These are phyloP conservation scores for Hypomesus transpacificus DNA, from an alignment of 2,113 vertebrate genomes.

Conservation along the genomic window DNA sequence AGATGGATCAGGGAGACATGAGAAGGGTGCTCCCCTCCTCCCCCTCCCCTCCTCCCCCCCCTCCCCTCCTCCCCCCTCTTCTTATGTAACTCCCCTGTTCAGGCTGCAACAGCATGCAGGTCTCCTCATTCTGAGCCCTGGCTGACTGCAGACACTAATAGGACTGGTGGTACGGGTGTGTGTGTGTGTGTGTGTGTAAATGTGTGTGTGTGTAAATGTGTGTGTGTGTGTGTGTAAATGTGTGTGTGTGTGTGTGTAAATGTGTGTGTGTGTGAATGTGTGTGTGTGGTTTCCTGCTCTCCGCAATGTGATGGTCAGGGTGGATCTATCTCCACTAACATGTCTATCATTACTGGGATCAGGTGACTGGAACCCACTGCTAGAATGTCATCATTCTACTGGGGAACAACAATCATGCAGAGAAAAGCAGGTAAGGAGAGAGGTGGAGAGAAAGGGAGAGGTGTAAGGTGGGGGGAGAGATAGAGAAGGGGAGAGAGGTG, in stretches of 20 bases:
- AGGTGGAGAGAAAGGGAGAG: neutral
- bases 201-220: too few relatives aligned
- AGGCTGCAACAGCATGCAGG: constrained; percentile 20
- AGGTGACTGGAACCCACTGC: too few relatives aligned
- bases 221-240: neutral
- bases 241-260: too few relatives aligned
- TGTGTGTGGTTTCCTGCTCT: neutral
- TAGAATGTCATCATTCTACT: too few relatives aligned
- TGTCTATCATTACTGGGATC: too few relatives aligned
- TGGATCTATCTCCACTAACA: too few relatives aligned
- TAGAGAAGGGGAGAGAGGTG: too few relatives aligned
- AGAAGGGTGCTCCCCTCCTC: constrained; percentile 43
- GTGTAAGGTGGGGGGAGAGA: neutral
- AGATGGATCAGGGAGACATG: constrained; percentile 53
- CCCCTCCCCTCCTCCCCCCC: constrained; percentile 14
- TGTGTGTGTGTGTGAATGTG: constrained; percentile 1
- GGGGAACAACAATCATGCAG: too few relatives aligned
- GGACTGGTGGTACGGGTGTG: constrained; percentile 6
- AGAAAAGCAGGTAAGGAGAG: neutral
- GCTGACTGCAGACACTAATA: constrained; percentile 17
- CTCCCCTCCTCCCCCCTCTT: constrained; percentile 25
- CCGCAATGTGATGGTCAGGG: too few relatives aligned
- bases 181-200: neutral
- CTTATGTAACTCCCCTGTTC: constrained; percentile 59
- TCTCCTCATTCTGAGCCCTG: too few relatives aligned